Evolutionary conservation across 2,113 vertebrate species (phyloP), one percentile per base, ranked within the genome.

Genomic region (Amblyopsis rosae): DNA sequence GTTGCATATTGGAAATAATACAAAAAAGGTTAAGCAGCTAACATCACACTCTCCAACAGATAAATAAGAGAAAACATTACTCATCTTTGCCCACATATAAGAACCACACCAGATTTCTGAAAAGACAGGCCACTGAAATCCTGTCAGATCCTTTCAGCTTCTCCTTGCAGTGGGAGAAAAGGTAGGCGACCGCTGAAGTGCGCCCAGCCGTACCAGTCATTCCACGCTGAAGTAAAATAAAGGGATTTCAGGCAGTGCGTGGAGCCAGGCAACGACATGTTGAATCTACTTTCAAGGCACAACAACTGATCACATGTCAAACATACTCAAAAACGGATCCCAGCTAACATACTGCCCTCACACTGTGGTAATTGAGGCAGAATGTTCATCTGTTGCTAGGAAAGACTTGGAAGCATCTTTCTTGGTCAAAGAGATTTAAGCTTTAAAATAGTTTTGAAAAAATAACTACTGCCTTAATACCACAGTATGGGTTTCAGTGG

Each of bases 201-300:
- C 6, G 45, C 59, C 71, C 62, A 60, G 64, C 13, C 12, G 69
- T 17, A 61, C 59, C 50, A 46, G 57, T 56, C 33, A 41, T 6
- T 41, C 35, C 4, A 6, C 26, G 41, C 46, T 60, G 82, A 67
- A 70, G 70, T 16, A 75, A 83, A 48, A 72, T 78, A 65, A 75
- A 75, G 71, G 48, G 71, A 81, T 70, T 87, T 77, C 84, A 83
- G 79, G 78, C 41, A 74, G 79, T 81, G 80, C 74, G 75, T 81
- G 73, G 80, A 95, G 95, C 94, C 95, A 95, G 95, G 95, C 95
- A 95, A 90, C 88, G 83, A 94, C 89, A 95, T 94, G 94, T 96
- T 95, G 93, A 95, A 95, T 95, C 95, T 96, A 96, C 95, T 96
- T 95, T 97, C 94, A 99, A 98, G 97, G 97, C 96, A 99, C 93